Evolutionary conservation across 2,113 vertebrate species (phyloP), one percentile per base, ranked within the genome.

Genomic region (Nerophis ophidion): DNA sequence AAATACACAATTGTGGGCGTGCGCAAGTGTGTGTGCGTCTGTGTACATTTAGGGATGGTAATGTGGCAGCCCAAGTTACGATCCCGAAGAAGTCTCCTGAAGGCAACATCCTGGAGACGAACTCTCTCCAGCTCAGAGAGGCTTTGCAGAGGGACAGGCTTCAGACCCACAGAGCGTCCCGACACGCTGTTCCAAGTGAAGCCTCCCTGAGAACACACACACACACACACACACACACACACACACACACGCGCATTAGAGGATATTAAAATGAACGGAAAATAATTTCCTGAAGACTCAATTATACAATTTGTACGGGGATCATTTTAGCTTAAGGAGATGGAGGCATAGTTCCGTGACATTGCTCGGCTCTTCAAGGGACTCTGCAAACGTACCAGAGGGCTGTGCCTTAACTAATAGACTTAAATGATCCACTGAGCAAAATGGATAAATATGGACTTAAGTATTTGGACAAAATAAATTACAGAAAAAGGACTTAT

Each of bases 161-260:
- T 93, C 81, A 98, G 91, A 67, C 88, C 89, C 68, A 99, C 91
- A 0, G 87, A 93, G 73, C 90, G 91, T 72, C 93, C 94, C 13
- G 93, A 94, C 88, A 93, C 90, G 82, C 93, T 97, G 89, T 91
- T 98, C 94, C 95, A 98, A 78, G 93, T 97, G 87, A 97, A 95
- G 77, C 95, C 93, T 84, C 92, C 93, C 97, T 99, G 81, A 68
- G 65, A 77, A 85, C 58, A 69, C 16, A 77, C 46, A 79, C 10
- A 63, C 19, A 73, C 34, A 67, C 16, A 60, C 56, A 65, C 46
- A 61, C 48, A 60, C 19, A 26, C 13, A 58, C 44, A 81, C 60
- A 65, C 12, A 56, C 13, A 67, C 16, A 60, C 13, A 59, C 44
- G 81, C 60, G 63, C 12, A 56, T 55, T 36, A 55, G 35, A 38